These are phyloP conservation scores for Parasteatoda lunata DNA, from an alignment of 2,888 invertebrate genomes.

Conservation along the genomic window DNA sequence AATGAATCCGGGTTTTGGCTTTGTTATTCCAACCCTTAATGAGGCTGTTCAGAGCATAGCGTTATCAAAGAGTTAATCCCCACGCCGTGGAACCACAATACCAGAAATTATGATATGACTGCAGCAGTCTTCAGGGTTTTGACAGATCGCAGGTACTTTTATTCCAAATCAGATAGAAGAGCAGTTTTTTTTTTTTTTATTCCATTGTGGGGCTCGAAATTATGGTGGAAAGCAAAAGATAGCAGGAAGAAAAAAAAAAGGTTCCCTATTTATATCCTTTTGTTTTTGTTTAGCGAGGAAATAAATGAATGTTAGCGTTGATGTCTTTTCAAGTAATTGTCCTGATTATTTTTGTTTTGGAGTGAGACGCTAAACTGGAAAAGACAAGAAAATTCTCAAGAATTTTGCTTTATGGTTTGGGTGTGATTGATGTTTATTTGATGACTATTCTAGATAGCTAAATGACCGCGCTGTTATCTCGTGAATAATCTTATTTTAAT, in stretches of 20 bases:
- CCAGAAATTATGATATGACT: too few species aligned
- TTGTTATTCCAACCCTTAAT: not conserved
- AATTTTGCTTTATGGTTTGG: too few species aligned
- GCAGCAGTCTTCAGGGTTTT: not conserved
- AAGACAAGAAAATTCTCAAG: too few species aligned
- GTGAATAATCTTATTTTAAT: too few species aligned
- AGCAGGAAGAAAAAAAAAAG: not conserved
- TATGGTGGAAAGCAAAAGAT: not conserved
- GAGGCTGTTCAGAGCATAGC: not conserved
- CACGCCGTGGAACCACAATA: too few species aligned
- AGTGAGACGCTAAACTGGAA: too few species aligned
- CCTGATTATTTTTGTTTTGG: too few species aligned
- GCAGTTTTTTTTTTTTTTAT: not conserved
- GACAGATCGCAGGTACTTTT: not conserved
- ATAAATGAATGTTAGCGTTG: not conserved
- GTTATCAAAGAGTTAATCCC: slow-evolving; percentile 3
- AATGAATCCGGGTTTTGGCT: not conserved
- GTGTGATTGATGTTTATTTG: too few species aligned
- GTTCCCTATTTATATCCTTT: not conserved
- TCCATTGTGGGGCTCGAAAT: not conserved
- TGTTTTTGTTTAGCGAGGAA: not conserved
- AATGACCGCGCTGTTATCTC: too few species aligned
- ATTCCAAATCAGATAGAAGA: not conserved
- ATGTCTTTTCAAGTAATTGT: too few species aligned
- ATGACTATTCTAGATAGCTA: too few species aligned